Conservation (phyloP, 2,888 invertebrate species). For the Dysmachus trigonus region DNA sequence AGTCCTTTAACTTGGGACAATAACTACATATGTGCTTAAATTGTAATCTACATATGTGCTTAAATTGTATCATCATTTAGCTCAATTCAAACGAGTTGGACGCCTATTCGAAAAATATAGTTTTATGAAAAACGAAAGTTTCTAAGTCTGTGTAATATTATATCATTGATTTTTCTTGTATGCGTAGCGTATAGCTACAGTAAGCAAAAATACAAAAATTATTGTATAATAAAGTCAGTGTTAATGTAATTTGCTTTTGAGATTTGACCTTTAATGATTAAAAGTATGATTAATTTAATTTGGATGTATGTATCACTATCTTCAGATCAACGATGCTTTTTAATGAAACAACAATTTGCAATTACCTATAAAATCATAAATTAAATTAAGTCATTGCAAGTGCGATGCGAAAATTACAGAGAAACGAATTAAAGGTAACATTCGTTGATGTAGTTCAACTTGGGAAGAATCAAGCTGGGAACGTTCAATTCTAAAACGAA, state of each 20-base stretch:
- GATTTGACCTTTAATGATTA: neutral
- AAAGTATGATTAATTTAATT: neutral
- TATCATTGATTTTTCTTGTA: neutral
- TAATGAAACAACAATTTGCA: neutral
- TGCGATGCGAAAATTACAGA: neutral
- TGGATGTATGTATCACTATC: neutral
- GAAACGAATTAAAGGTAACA: neutral
- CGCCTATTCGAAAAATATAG: too few species aligned
- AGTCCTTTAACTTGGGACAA: too few species aligned
- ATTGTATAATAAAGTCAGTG: neutral
- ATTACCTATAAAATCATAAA: neutral
- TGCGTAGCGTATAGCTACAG: neutral
- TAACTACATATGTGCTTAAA: too few species aligned
- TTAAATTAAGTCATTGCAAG: neutral
- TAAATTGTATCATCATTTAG: too few species aligned
- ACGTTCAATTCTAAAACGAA: neutral
- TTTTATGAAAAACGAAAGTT: too few species aligned
- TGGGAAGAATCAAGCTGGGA: neutral
- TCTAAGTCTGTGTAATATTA: too few species aligned
- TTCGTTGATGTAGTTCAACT: neutral
- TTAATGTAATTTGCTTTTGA: neutral
- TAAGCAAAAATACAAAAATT: too few species aligned
- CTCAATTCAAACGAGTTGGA: too few species aligned
- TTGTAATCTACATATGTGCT: too few species aligned
- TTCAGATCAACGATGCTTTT: neutral